Evolutionary conservation across 2,113 vertebrate species (phyloP), one percentile per base, ranked within the genome.

Genomic region (Anolis carolinensis): DNA sequence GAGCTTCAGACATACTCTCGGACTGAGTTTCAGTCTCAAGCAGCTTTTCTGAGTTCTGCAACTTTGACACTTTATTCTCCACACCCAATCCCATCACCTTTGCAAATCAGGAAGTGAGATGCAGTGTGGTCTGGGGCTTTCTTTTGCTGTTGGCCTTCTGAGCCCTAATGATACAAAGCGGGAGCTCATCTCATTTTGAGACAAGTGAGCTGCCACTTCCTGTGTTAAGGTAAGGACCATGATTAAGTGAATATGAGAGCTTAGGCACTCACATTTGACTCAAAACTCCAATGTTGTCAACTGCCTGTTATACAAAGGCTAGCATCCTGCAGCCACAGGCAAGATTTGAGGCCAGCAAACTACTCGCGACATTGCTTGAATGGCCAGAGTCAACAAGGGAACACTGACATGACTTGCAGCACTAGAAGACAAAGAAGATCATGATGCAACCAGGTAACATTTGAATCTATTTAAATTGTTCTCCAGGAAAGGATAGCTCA

Each of bases 31-130:
- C 48, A 88, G 79, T 75, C 30, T 32, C 82, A 75, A 48, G 23
- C n/a, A 13, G 62, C 2, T 84, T 65, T 68, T n/a, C 44, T 87
- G n/a, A 88, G n/a, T 79, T 79, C 48, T 82, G 32, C 34, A 21
- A 78, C 18, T 36, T n/a, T 92, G 81, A 90, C 81, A 88, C 85
- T 93, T 90, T 89, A 92, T 90, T 83, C 90, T 93, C 91, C 89
- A 89, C 87, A 75, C 80, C 52, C 62, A 18, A 89, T 91, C 93
- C 59, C 91, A 55, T 80, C 84, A 91, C 89, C 86, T 92, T 81
- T 93, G 92, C 84, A 83, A 88, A 92, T 81, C 94, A 95, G 95
- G 94, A 95, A 93, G 90, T 91, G 90, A 83, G 89, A 87, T 91
- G 32, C 50, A 79, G 18, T 86, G 94, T 92, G 94, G 93, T 94